Percentiles rank a stretch among this genome's conserved stretches.
Evolutionary conservation across 2,888 invertebrate genomes (phyloP).

Genomic region (Brachynemurus nebulosus): DNA sequence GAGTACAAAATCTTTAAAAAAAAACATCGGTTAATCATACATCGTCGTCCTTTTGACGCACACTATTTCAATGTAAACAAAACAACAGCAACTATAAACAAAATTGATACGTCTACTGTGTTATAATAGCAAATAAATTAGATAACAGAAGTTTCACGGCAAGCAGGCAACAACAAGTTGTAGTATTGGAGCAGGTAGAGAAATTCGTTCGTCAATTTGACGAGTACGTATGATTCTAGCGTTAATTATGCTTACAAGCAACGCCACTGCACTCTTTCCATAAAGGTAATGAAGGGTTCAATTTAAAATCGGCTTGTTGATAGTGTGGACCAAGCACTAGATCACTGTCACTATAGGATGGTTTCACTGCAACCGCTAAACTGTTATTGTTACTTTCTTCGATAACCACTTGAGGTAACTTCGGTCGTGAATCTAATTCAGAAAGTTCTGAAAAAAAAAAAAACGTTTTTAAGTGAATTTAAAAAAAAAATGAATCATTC

Average conservation of each 20-base stretch:
- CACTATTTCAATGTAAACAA: too few relatives aligned
- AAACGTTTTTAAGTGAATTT: neutral
- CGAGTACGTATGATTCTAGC: too few relatives aligned
- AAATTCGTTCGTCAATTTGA: too few relatives aligned
- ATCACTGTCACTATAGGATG: conserved; percentile 61
- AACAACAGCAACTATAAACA: too few relatives aligned
- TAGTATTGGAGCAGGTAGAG: too few relatives aligned
- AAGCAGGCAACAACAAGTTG: too few relatives aligned
- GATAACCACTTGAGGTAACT: conserved; percentile 43
- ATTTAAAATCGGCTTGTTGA: conserved; percentile 48
- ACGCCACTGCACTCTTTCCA: conserved; percentile 60
- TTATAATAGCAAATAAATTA: too few relatives aligned
- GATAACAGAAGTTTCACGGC: too few relatives aligned
- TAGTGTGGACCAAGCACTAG: conserved; percentile 65
- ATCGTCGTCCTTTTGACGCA: too few relatives aligned
- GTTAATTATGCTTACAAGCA: conserved; percentile 44
- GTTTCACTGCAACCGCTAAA: conserved; percentile 40
- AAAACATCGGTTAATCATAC: too few relatives aligned
- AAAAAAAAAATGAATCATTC: neutral
- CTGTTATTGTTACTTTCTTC: conserved; percentile 46
- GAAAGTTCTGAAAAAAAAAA: conserved; percentile 7
- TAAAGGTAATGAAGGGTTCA: conserved; percentile 44
- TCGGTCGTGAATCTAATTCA: conserved; percentile 43
- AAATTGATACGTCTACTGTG: too few relatives aligned
- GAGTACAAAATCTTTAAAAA: too few relatives aligned